Percentiles rank a stretch among this genome's conserved stretches.
phyloP scores from a whole-genome alignment of 2,888 invertebrate species.

The Scelioninae gen. 2 region DNA sequence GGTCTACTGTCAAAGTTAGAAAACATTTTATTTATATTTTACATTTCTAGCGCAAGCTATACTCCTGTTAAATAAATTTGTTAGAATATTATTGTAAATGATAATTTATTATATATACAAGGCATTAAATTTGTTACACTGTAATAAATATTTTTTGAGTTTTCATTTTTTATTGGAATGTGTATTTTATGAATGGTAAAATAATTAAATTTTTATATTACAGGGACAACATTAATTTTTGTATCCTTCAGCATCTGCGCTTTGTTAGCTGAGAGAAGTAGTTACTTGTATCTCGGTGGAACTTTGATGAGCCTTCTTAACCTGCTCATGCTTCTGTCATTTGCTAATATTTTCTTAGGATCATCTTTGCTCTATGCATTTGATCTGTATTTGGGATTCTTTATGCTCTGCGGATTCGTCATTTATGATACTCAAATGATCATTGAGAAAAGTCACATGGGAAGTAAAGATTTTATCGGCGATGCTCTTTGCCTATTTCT shows the following conservation, averaged over 20 bases:
- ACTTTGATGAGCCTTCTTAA: conserved; percentile 89
- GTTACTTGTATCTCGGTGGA: conserved; percentile 93
- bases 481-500: conserved; percentile 96
- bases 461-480: conserved; percentile 93
- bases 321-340: conserved; percentile 85
- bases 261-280: conserved; percentile 89
- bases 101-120: too few relatives aligned
- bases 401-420: conserved; percentile 95
- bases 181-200: too few relatives aligned
- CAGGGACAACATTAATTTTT: conserved; percentile 89
- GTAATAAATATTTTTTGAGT: too few relatives aligned
- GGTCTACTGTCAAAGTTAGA: too few relatives aligned
- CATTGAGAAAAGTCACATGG: conserved; percentile 92
- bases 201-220: conserved; percentile 44
- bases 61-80: too few relatives aligned
- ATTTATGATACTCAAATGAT: conserved; percentile 98
- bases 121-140: too few relatives aligned
- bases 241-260: conserved; percentile 93
- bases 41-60: too few relatives aligned
- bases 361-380: conserved; percentile 88
- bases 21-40: too few relatives aligned
- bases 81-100: too few relatives aligned
- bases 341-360: conserved; percentile 91
- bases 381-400: conserved; percentile 91
- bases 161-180: too few relatives aligned